Conservation (phyloP, 1,140 invertebrate species). For the Leptinotarsa lineolata region DNA sequence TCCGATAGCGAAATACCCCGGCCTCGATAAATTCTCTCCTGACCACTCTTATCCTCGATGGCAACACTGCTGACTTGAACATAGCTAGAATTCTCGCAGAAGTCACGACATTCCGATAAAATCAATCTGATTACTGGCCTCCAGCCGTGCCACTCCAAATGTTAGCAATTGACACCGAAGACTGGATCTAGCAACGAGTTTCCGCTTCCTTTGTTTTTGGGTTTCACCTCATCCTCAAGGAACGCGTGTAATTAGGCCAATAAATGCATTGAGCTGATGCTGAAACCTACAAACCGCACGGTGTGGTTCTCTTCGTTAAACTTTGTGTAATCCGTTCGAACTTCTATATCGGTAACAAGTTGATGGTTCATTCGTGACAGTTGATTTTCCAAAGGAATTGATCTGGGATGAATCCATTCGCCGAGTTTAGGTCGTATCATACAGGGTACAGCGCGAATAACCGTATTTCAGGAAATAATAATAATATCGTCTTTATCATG, state of each 20-base stretch:
- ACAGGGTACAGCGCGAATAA: too few relatives aligned
- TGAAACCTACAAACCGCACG: neutral
- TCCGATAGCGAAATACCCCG: too few relatives aligned
- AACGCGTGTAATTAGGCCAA: neutral
- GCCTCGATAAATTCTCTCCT: too few relatives aligned
- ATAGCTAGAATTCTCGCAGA: neutral
- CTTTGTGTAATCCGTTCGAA: too few relatives aligned
- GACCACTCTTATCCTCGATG: neutral
- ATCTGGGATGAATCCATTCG: too few relatives aligned
- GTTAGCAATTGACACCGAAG: constrained; percentile 8
- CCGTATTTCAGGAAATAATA: too few relatives aligned
- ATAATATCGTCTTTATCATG: too few relatives aligned
- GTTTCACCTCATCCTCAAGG: neutral
- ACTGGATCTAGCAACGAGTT: constrained; percentile 2
- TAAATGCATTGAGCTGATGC: neutral
- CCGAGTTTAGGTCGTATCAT: too few relatives aligned
- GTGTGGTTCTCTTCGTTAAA: too few relatives aligned
- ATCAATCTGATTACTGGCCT: neutral
- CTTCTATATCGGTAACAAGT: too few relatives aligned
- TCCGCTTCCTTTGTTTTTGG: neutral
- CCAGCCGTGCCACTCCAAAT: neutral
- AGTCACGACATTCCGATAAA: neutral
- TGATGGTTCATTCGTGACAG: too few relatives aligned
- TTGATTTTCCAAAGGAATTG: too few relatives aligned
- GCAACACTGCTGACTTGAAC: neutral